Evolutionary conservation across 2,888 invertebrate species (phyloP), one percentile per base, ranked within the genome.

Genomic region (Anthrax anthrax): DNA sequence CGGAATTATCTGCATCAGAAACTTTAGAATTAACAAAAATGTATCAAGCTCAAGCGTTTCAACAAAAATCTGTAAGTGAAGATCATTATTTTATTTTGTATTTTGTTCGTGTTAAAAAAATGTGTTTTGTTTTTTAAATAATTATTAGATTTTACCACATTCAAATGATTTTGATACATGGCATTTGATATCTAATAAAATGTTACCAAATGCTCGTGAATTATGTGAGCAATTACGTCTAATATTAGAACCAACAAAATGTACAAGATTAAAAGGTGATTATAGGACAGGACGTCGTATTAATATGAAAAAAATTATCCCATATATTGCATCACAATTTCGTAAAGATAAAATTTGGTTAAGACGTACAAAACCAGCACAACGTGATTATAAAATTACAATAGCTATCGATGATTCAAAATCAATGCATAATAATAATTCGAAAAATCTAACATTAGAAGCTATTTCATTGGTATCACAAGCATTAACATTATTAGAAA

Each of bases 271-370:
- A 32, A 88, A 79, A 70, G 98, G 98, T 18, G 98, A 99, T 68
- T 98, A 89, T 67, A 77, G 95, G 44, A 96, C 94, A 0, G 98
- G 98, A 1, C 85, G 92, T 50, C 78, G 98, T 9, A 85, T 99
- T 44, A 99, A 98, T 70, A 98, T 99, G 97, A 79, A 96, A 40
- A 90, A 67, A 56, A 87, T 99, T 46, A 95, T 98, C 60, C 91
- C 97, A 0, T 99, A 98, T 71, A 94, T 99, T 55, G 99, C 99
- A 17, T 96, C 96, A 50, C 89, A 97, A 67, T 99, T 96, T 71
- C 78, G 97, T 39, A 98, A 98, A 65, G 97, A 99, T 65, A 95
- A 96, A 66, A 99, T 99, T 60, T 99, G 98, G 98, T 63, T 99
- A 58, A 74, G 97, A 14, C 74, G 98, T 46, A 96, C 92, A 0